Evolutionary conservation across 2,113 vertebrate genomes (phyloP).

Genomic region (Spilogale gracilis): DNA sequence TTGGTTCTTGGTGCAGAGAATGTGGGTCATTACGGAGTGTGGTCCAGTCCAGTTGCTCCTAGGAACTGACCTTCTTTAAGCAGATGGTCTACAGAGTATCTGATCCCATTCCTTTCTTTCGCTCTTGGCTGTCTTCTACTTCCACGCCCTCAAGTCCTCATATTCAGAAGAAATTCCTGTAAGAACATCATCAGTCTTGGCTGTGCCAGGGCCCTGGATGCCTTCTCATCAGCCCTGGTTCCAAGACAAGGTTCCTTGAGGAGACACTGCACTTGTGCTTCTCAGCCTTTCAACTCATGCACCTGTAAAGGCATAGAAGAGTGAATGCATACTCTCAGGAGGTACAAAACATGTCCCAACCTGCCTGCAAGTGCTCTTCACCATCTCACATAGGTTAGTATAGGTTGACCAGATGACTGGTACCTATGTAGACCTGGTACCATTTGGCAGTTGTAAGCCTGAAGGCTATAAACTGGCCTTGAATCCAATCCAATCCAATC

Average conservation of each 20-base stretch:
- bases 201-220: too few relatives aligned
- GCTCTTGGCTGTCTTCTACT: neutral
- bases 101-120: neutral
- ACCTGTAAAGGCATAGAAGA: neutral
- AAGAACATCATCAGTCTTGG: too few relatives aligned
- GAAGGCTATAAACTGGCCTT: neutral
- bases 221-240: neutral
- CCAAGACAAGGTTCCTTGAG: accelerated
- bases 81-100: neutral
- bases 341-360: accelerated
- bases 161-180: neutral
- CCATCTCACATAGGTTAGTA: accelerated
- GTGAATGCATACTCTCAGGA: too few relatives aligned
- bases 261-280: too few relatives aligned
- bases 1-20: neutral
- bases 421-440: too few relatives aligned
- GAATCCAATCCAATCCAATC: neutral
- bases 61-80: neutral
- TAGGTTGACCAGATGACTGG: neutral
- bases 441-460: neutral
- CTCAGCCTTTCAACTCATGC: neutral
- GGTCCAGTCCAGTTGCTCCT: neutral
- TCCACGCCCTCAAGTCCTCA: accelerated
- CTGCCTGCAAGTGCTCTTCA: too few relatives aligned
- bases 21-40: neutral